These are phyloP conservation scores for Propithecus deckenii DNA, from an alignment of 2,797 vertebrate species.

Conservation along the genomic window DNA sequence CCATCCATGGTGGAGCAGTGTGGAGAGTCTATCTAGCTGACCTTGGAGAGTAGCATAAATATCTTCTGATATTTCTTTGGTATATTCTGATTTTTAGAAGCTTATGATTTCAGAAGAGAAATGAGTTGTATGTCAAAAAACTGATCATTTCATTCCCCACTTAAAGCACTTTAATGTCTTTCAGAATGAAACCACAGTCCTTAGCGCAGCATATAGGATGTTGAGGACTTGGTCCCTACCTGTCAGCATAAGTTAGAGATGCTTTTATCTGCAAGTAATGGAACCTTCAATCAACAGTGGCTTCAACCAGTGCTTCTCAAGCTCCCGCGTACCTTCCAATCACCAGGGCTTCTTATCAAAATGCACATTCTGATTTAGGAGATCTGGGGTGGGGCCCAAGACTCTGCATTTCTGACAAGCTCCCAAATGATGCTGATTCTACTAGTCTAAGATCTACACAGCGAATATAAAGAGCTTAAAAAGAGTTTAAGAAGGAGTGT, in stretches of 20 bases:
- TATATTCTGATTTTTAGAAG: not conserved
- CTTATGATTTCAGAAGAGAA: not conserved
- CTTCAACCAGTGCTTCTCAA: not conserved
- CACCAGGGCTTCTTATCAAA: not conserved
- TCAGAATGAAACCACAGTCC: not conserved
- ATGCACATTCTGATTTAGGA: not conserved
- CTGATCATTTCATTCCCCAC: not conserved
- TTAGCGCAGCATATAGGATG: not conserved
- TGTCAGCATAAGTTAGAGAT: not conserved
- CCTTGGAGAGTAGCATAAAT: not conserved
- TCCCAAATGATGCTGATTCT: not conserved
- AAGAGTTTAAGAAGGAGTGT: not conserved
- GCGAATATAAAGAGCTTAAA: not conserved
- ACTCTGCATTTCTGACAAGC: not conserved
- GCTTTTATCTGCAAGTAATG: not conserved
- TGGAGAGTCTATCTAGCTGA: not conserved
- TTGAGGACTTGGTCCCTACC: not conserved
- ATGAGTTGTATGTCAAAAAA: not conserved
- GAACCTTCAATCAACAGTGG: not conserved
- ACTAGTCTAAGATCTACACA: not conserved
- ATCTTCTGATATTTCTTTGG: not conserved
- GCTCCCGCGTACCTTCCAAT: not conserved
- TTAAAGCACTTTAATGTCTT: not conserved
- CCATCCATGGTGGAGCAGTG: no score
- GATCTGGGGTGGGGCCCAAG: not conserved